A percentile compares a stretch with the other conserved stretches of the same genome.
phyloP scores from a whole-genome alignment of 2,113 vertebrate species.

The Furnarius figulus region DNA sequence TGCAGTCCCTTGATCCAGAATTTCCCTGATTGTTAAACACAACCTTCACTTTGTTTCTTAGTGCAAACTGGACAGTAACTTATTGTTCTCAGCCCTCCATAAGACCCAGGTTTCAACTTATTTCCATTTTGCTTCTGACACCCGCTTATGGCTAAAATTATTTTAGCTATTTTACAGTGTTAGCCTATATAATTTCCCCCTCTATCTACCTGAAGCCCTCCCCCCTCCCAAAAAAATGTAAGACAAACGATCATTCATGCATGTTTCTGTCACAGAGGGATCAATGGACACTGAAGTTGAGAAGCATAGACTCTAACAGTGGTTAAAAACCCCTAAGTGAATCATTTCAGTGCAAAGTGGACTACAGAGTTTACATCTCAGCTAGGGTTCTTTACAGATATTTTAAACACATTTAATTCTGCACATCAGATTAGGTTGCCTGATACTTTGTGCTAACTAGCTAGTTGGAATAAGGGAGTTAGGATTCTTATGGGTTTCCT shows the following conservation, averaged over 20 bases:
- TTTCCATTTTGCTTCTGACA: constrained; percentile 7
- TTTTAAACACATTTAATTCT: constrained; percentile 46
- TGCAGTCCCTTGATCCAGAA: background rate
- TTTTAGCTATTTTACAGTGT: constrained; percentile 59
- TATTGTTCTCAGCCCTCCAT: constrained; percentile 39
- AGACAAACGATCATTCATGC: constrained; percentile 37
- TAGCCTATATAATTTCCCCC: constrained; percentile 36
- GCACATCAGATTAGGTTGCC: constrained; percentile 22
- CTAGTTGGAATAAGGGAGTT: background rate
- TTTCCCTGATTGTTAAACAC: constrained; percentile 22
- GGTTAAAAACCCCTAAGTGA: background rate
- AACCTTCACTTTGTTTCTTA: background rate
- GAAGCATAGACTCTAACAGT: constrained; percentile 44
- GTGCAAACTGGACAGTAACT: constrained; percentile 47
- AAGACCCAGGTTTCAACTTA: background rate
- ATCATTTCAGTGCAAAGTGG: constrained; percentile 49
- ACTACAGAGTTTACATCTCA: constrained; percentile 49
- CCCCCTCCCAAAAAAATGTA: background rate
- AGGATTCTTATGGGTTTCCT: background rate
- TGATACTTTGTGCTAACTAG: constrained; percentile 27
- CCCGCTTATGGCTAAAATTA: constrained; percentile 61
- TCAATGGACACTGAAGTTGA: background rate
- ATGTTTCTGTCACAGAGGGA: constrained; percentile 43
- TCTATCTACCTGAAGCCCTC: constrained; percentile 32
- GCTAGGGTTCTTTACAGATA: constrained; percentile 44